phyloP scores from a whole-genome alignment of 2,888 invertebrate genomes.

The Tetheella fluctuosa region DNA sequence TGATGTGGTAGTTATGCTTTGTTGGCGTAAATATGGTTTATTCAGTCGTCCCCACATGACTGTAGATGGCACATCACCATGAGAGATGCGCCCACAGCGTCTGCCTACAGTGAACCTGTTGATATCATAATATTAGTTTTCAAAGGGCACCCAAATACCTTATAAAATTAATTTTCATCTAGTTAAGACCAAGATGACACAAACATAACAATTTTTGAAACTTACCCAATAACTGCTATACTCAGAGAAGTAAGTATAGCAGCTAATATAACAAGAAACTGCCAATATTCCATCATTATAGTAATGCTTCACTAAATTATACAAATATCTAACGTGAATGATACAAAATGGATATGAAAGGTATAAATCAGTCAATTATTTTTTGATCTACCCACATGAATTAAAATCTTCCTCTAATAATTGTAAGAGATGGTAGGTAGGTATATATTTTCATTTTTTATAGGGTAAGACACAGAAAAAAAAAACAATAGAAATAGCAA shows the following conservation, averaged over 20 bases:
- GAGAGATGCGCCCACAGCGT: slow-evolving; percentile 26
- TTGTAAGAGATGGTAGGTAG: too few relatives aligned
- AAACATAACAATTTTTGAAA: not conserved
- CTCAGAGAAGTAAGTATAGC: slow-evolving; percentile 27
- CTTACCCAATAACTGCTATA: slow-evolving; percentile 41
- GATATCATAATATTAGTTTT: not conserved
- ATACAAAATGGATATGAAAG: not conserved
- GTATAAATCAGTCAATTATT: too few relatives aligned
- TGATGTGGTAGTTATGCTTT: slow-evolving; percentile 31
- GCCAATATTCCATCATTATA: slow-evolving; percentile 39
- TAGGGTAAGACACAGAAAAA: too few relatives aligned
- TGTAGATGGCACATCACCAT: slow-evolving; percentile 15
- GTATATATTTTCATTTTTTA: too few relatives aligned
- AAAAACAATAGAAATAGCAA: too few relatives aligned
- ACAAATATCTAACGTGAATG: not conserved
- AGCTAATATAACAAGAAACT: slow-evolving; percentile 34
- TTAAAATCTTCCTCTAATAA: too few relatives aligned
- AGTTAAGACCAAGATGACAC: too few relatives aligned
- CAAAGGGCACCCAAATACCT: too few relatives aligned
- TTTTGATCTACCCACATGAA: too few relatives aligned
- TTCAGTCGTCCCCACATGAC: slow-evolving; percentile 29
- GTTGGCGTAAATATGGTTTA: slow-evolving; percentile 25
- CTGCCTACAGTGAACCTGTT: slow-evolving; percentile 38
- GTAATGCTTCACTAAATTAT: not conserved
- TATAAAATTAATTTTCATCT: too few relatives aligned